Percentiles rank a stretch among this genome's conserved stretches.
These are phyloP conservation scores for Adelosebastes latens DNA, from an alignment of 2,797 vertebrate species.

Conservation along the genomic window DNA sequence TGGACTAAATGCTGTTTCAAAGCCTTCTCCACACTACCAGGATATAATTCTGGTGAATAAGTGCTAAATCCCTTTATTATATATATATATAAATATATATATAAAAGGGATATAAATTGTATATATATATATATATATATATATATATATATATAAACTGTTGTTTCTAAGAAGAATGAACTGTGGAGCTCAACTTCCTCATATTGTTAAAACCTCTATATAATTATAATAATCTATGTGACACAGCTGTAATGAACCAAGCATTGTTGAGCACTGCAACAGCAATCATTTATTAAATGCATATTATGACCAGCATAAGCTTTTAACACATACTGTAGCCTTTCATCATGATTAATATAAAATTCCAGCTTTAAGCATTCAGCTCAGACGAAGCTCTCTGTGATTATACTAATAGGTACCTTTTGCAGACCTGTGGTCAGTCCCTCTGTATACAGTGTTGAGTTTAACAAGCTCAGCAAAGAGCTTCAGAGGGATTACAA, in stretches of 20 bases:
- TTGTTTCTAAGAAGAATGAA: neutral
- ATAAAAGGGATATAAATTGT: too few species aligned
- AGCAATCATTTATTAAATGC: constrained; percentile 74
- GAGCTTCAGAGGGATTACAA: constrained; percentile 41
- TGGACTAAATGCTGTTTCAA: neutral
- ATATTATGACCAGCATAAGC: constrained; percentile 87
- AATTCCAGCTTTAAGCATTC: constrained; percentile 61
- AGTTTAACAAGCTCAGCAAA: constrained; percentile 42
- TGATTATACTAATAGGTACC: constrained; percentile 54
- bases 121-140: too few species aligned
- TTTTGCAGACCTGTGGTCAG: constrained; percentile 52
- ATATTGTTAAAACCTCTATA: neutral
- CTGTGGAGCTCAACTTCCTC: neutral
- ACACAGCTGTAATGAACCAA: neutral
- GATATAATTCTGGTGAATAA: neutral
- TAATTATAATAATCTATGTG: neutral
- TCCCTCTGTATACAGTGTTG: constrained; percentile 24
- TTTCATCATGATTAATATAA: constrained; percentile 56
- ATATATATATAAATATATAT: neutral
- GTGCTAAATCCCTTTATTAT: neutral
- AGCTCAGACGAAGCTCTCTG: constrained; percentile 45
- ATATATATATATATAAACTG: neutral
- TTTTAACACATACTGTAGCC: constrained; percentile 60
- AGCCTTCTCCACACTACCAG: neutral
- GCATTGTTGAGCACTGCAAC: constrained; percentile 25